Evolutionary conservation across 2,797 vertebrate species (phyloP).

Genomic region (Sparidentex hasta): DNA sequence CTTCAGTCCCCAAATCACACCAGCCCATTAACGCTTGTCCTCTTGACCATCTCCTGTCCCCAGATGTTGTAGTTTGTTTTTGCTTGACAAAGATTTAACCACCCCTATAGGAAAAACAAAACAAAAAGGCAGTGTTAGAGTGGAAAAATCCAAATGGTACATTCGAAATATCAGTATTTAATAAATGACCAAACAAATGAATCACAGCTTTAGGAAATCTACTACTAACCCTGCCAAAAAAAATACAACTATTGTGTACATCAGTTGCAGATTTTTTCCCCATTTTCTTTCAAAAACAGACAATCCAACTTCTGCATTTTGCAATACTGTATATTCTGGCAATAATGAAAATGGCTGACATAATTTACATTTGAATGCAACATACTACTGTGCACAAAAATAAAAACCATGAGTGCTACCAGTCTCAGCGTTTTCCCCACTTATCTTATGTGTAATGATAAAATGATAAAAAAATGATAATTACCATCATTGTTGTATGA

Average conservation of each 20-base stretch:
- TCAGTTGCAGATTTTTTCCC: background rate
- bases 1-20: slow-evolving; percentile 44
- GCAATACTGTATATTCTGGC: background rate
- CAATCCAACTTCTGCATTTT: background rate
- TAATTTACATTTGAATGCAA: background rate
- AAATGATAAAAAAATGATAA: background rate
- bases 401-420: slow-evolving; percentile 2
- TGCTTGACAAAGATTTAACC: slow-evolving; percentile 71
- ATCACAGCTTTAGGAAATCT: background rate
- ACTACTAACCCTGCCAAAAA: background rate
- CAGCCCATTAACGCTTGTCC: slow-evolving; percentile 50
- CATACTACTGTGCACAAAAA: slow-evolving; percentile 20
- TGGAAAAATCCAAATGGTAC: background rate
- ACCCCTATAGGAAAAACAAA: slow-evolving; percentile 71
- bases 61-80: slow-evolving; percentile 28
- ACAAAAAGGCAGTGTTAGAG: slow-evolving; percentile 22
- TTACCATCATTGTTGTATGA: background rate
- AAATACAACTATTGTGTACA: background rate
- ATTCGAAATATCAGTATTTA: background rate
- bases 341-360: background rate
- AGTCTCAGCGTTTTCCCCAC: background rate
- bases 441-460: background rate
- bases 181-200: background rate
- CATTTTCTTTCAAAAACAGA: background rate
- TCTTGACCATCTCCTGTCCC: slow-evolving; percentile 19